Evolutionary conservation across 2,888 invertebrate genomes (phyloP).

Genomic region (Leuctra nigra): DNA sequence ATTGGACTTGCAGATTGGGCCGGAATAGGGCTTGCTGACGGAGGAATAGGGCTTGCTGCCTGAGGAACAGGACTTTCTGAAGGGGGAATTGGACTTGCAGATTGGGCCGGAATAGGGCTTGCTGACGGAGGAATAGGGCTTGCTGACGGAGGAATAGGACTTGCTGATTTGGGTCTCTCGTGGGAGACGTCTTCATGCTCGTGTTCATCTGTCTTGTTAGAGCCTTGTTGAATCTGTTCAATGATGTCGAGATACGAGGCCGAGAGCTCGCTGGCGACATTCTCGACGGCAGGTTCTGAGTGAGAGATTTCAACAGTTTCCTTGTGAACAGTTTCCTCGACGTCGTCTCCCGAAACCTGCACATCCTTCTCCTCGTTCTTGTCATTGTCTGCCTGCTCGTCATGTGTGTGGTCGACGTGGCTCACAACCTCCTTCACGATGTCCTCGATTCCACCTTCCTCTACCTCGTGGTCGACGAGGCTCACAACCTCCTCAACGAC

Average conservation of each 20-base stretch:
- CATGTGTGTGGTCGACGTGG: no score
- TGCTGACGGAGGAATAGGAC: background rate
- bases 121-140: background rate
- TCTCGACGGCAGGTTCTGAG: background rate
- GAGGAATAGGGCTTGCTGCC: no score
- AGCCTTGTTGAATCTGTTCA: conserved; percentile 24
- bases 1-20: no score
- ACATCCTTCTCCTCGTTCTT: background rate
- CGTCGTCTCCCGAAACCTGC: no score
- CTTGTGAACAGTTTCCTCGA: background rate
- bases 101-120: background rate
- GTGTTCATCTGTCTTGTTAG: conserved; percentile 6
- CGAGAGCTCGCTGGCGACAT: conserved; percentile 22
- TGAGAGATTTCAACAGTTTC: conserved; percentile 18
- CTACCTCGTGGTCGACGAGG: no score
- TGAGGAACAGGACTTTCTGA: no score
- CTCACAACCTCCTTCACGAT: conserved; percentile 8
- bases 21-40: no score
- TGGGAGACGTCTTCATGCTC: no score
- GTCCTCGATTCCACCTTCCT: background rate
- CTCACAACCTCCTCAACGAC: no score
- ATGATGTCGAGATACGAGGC: conserved; percentile 25
- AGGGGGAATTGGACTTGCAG: no score
- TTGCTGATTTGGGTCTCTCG: background rate
- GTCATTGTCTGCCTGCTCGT: background rate